These are phyloP conservation scores for Eudemis profundana DNA, from an alignment of 2,888 invertebrate species.

Conservation along the genomic window DNA sequence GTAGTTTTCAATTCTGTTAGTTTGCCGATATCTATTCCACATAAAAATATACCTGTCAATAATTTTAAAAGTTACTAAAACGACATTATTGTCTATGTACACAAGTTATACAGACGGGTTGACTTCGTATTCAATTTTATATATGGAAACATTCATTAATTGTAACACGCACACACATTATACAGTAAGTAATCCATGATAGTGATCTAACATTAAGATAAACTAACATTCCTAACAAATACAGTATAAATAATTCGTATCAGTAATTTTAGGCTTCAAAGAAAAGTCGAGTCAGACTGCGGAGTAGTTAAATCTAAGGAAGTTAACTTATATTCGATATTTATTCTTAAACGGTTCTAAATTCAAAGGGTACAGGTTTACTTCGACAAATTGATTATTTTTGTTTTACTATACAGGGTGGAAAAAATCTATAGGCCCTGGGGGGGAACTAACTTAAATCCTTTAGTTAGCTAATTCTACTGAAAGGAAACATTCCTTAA, in stretches of 20 bases:
- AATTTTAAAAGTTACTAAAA: conserved; percentile 29
- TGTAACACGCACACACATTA: conserved; percentile 43
- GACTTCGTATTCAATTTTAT: conserved; percentile 17
- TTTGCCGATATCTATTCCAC: conserved; percentile 23
- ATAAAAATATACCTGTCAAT: conserved; percentile 21
- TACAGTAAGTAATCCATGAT: conserved; percentile 46
- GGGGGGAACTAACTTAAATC: no score
- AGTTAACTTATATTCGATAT: not conserved
- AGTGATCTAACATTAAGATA: conserved; percentile 46
- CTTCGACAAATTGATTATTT: not conserved
- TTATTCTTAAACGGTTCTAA: not conserved
- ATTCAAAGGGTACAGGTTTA: not conserved
- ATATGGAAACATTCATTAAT: conserved; percentile 33
- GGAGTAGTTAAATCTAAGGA: not conserved
- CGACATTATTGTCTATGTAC: conserved; percentile 44
- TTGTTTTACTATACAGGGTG: not conserved
- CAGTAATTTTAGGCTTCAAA: conserved; percentile 44
- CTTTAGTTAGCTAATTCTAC: no score
- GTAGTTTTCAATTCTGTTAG: conserved; percentile 17
- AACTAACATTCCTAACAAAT: conserved; percentile 44
- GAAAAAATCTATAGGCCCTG: no score
- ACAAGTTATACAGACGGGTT: conserved; percentile 39
- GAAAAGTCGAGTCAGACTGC: conserved; percentile 1
- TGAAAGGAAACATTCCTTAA: no score
- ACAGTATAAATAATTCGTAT: conserved; percentile 50